A percentile compares a stretch with the other conserved stretches of the same genome.
Conservation (phyloP, 2,797 vertebrate species). For the Cichlasoma orientale region DNA sequence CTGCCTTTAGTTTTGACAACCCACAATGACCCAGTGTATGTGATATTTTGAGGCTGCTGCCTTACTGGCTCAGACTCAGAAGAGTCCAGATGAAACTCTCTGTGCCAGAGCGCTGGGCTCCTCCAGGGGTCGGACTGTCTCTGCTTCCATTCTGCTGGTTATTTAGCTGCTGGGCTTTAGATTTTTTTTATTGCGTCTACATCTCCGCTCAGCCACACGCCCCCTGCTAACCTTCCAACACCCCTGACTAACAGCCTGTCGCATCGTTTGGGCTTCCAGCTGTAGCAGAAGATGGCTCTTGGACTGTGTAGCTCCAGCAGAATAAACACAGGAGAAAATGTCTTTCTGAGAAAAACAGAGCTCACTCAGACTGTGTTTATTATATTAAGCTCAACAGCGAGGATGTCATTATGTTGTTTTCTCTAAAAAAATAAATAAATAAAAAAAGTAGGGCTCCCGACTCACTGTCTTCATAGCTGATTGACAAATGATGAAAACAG, state of each 20-base stretch:
- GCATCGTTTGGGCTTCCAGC: constrained; percentile 25
- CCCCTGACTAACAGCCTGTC: constrained; percentile 34
- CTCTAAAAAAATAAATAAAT: too few relatives aligned
- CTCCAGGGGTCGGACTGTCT: background rate
- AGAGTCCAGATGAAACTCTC: constrained; percentile 8
- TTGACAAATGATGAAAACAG: background rate
- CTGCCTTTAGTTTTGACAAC: background rate
- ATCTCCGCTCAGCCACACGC: constrained; percentile 2
- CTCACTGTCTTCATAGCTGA: background rate
- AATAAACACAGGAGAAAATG: constrained; percentile 8
- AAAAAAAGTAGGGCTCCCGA: background rate
- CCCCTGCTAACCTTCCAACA: constrained; percentile 28
- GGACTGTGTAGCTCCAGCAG: background rate
- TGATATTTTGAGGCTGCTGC: background rate
- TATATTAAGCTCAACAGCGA: background rate
- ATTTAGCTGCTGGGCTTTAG: constrained; percentile 34
- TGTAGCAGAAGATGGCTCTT: constrained; percentile 21
- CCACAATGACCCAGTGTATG: background rate
- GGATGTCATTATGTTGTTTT: background rate
- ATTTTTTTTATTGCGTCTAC: constrained; percentile 15
- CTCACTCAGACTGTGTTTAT: background rate
- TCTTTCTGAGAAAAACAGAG: constrained; percentile 1
- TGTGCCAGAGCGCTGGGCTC: background rate
- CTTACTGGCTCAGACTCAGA: background rate
- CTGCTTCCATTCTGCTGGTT: constrained; percentile 15